phyloP scores from a whole-genome alignment of 2,797 vertebrate species.

The Coregonus sp. region DNA sequence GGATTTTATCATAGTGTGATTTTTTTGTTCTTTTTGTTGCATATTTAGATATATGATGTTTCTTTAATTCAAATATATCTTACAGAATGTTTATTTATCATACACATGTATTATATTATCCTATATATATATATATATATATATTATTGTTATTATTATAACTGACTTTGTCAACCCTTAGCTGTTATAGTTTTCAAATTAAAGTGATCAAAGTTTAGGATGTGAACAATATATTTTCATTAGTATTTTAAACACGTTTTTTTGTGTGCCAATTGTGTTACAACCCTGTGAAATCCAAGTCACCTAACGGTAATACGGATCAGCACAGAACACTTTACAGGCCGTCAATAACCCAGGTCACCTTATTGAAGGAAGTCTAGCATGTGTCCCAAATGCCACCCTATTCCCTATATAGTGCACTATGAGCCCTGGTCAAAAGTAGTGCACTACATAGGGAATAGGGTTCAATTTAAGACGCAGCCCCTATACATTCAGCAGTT shows the following conservation, averaged over 20 bases:
- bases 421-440: no score
- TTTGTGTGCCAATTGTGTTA: conserved; percentile 3
- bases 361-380: neutral
- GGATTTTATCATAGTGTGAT: no score
- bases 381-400: no score
- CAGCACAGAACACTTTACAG: conserved; percentile 16
- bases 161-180: neutral
- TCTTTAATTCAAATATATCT: neutral
- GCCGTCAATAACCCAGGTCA: neutral
- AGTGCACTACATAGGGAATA: neutral
- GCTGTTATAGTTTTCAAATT: neutral
- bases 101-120: neutral
- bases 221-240: neutral
- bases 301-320: neutral
- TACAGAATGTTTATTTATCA: neutral
- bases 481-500: no score
- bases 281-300: conserved; percentile 18
- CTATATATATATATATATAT: neutral
- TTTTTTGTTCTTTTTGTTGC: neutral
- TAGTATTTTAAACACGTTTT: neutral
- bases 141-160: neutral
- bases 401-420: no score
- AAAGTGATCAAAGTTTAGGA: neutral
- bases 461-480: neutral
- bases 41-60: neutral